Evolutionary conservation across 2,888 invertebrate genomes (phyloP).

Genomic region (Octonoba sinensis): DNA sequence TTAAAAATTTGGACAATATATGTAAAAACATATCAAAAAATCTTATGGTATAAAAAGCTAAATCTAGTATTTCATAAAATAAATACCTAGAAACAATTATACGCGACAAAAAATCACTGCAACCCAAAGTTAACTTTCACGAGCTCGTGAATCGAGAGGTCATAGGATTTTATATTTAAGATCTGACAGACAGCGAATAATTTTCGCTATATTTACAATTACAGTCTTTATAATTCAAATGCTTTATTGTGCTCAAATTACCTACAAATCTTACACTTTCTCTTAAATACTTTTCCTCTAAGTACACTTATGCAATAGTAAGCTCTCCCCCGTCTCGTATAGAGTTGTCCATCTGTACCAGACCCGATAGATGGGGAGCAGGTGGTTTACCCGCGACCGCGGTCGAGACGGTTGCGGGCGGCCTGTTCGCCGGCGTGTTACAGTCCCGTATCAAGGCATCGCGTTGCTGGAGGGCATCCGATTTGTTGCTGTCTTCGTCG

Average conservation of each 20-base stretch:
- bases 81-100: too few relatives aligned
- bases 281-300: slow-evolving; percentile 26
- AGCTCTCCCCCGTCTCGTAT: slow-evolving; percentile 58
- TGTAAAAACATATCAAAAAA: too few relatives aligned
- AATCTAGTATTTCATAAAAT: too few relatives aligned
- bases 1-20: too few relatives aligned
- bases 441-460: slow-evolving; percentile 27
- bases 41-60: too few relatives aligned
- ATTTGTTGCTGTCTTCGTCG: slow-evolving; percentile 54
- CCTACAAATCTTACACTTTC: slow-evolving; percentile 22
- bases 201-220: slow-evolving; percentile 4
- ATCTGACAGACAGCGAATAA: neutral
- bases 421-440: slow-evolving; percentile 24
- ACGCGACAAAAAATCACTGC: too few relatives aligned
- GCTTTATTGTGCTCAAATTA: slow-evolving; percentile 43
- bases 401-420: slow-evolving; percentile 8
- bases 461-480: slow-evolving; percentile 33
- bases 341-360: slow-evolving; percentile 47
- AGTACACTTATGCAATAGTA: slow-evolving; percentile 59
- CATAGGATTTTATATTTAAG: too few relatives aligned
- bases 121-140: too few relatives aligned
- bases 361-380: slow-evolving; percentile 23
- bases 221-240: slow-evolving; percentile 30
- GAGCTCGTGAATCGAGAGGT: too few relatives aligned
- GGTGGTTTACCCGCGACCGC: slow-evolving; percentile 30